Conservation (phyloP, 2,797 vertebrate genomes). For the Loris lydekkerianus region DNA sequence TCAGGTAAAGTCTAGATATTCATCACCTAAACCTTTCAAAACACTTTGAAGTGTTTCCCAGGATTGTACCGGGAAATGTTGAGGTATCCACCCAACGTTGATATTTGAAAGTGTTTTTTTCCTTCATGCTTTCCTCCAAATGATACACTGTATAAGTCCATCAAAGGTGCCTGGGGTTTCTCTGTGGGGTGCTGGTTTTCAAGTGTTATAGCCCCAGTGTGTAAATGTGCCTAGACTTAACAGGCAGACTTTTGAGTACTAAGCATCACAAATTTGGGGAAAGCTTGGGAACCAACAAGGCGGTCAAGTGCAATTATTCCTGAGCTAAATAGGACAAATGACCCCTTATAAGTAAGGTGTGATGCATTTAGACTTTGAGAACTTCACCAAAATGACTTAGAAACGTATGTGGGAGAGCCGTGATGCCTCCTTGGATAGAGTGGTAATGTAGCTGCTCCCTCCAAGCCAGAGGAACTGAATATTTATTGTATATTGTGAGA, state of each 20-base stretch:
- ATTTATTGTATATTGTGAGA: constrained; percentile 6
- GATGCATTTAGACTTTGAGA: background rate
- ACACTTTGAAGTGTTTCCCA: background rate
- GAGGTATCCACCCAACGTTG: background rate
- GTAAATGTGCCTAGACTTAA: background rate
- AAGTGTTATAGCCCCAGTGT: background rate
- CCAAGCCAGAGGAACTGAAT: background rate
- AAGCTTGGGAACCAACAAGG: background rate
- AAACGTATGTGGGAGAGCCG: background rate
- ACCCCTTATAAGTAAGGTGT: background rate
- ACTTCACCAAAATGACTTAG: constrained; percentile 13
- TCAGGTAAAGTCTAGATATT: background rate
- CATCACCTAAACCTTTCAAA: constrained; percentile 24
- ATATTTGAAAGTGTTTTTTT: background rate
- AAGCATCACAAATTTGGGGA: background rate
- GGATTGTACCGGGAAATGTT: background rate
- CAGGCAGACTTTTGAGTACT: background rate
- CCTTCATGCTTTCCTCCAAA: constrained; percentile 3
- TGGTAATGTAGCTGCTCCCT: background rate
- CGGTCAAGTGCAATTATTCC: background rate
- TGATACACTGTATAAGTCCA: background rate
- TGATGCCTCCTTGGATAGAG: background rate
- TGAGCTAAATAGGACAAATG: background rate
- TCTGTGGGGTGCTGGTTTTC: background rate
- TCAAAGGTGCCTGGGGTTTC: background rate